Evolutionary conservation across 1,140 invertebrate species (phyloP).

Genomic region (Pantala flavescens): DNA sequence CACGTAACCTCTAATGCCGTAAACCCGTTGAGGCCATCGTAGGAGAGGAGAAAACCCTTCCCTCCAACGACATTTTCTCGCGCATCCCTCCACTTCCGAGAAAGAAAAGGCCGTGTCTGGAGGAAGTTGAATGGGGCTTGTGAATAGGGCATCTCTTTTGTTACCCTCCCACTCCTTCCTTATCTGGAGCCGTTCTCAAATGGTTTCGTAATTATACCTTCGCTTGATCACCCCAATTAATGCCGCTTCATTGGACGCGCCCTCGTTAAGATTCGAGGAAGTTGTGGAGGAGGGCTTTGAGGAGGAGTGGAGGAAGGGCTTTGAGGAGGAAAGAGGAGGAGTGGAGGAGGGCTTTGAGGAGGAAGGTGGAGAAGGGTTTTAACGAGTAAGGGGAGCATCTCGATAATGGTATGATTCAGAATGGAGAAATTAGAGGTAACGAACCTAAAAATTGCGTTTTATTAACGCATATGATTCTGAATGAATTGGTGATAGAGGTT

Average conservation of each 20-base stretch:
- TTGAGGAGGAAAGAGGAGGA: no score
- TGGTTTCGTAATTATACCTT: not conserved
- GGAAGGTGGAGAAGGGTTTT: no score
- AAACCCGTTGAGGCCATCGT: no score
- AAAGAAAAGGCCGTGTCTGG: not conserved
- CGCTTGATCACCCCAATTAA: constrained; percentile 1
- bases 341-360: not conserved
- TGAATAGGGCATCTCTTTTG: not conserved
- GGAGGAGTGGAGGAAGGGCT: not conserved
- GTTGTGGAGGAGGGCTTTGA: not conserved
- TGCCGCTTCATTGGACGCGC: not conserved
- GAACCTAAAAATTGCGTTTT: no score
- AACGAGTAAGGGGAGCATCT: no score
- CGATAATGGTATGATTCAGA: no score
- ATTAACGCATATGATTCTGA: no score
- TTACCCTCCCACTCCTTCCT: not conserved
- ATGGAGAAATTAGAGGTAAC: no score
- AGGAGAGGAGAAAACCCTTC: no score
- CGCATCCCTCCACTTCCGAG: not conserved
- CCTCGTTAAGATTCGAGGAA: not conserved
- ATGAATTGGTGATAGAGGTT: no score
- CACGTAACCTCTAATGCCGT: no score
- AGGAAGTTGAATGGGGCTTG: not conserved
- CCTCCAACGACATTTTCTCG: not conserved
- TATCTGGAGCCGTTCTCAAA: not conserved